phyloP scores from a whole-genome alignment of 2,888 invertebrate genomes.

The Leucophenga montana region DNA sequence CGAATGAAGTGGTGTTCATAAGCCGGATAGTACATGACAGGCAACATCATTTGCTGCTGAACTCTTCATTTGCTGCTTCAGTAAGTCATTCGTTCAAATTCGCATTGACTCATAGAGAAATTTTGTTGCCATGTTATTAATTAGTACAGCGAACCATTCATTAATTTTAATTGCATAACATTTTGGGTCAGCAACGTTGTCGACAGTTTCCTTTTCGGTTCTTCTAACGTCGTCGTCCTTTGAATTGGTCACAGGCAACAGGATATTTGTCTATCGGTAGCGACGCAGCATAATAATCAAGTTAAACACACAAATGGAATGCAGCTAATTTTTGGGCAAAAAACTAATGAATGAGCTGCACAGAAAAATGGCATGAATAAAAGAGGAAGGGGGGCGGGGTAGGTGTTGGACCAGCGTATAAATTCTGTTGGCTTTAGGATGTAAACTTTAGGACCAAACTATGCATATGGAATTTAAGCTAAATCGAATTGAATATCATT shows the following conservation, averaged over 20 bases:
- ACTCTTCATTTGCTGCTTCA: neutral
- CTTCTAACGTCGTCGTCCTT: neutral
- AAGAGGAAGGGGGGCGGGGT: too few relatives aligned
- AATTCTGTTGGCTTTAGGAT: too few relatives aligned
- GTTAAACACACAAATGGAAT: too few relatives aligned
- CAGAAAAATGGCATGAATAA: too few relatives aligned
- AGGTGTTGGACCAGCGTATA: too few relatives aligned
- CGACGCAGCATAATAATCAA: too few relatives aligned
- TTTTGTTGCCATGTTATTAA: conserved; percentile 35
- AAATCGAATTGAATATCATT: too few relatives aligned
- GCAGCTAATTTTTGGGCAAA: too few relatives aligned
- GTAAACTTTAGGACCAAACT: too few relatives aligned
- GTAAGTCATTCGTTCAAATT: neutral
- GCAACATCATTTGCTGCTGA: conserved; percentile 1
- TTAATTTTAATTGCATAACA: conserved; percentile 37
- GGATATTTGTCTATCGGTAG: neutral
- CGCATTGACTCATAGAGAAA: neutral
- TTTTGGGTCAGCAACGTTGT: conserved; percentile 28
- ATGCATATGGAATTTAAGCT: too few relatives aligned
- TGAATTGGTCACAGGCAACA: neutral
- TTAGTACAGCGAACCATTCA: conserved; percentile 37
- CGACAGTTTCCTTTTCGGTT: neutral
- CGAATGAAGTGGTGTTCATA: too few relatives aligned
- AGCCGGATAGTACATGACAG: neutral
- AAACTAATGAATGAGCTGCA: too few relatives aligned